Percentiles rank a stretch among this genome's conserved stretches.
Evolutionary conservation across 2,797 vertebrate genomes (phyloP).

Genomic region (Morus bassanus): DNA sequence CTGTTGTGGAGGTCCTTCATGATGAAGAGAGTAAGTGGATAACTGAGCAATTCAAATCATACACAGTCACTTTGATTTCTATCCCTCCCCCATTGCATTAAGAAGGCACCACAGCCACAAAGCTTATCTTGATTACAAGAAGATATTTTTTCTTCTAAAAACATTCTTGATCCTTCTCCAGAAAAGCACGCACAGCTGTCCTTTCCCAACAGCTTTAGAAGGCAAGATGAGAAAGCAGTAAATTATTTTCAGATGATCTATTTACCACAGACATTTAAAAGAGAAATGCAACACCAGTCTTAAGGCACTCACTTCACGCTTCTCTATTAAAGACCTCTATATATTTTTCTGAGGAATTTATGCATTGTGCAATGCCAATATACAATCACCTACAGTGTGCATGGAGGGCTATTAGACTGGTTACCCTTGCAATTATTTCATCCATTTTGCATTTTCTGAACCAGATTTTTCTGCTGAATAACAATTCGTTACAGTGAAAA

Average conservation of each 20-base stretch:
- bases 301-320: neutral
- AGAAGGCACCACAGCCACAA: neutral
- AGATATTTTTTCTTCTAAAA: neutral
- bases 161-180: neutral
- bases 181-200: neutral
- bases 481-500: neutral
- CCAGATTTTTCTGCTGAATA: neutral
- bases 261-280: neutral
- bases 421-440: neutral
- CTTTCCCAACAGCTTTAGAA: neutral
- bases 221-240: neutral
- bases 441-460: neutral
- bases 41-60: neutral
- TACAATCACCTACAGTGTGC: neutral
- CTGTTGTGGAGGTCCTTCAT: neutral
- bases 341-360: neutral
- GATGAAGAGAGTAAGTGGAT: neutral
- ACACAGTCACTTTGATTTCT: neutral
- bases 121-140: neutral
- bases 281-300: neutral
- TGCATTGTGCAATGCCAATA: neutral
- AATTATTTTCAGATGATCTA: neutral
- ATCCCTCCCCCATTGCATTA: neutral
- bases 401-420: neutral
- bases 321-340: neutral